Evolutionary conservation across 2,888 invertebrate species (phyloP).

Genomic region (Chrysolina americana): DNA sequence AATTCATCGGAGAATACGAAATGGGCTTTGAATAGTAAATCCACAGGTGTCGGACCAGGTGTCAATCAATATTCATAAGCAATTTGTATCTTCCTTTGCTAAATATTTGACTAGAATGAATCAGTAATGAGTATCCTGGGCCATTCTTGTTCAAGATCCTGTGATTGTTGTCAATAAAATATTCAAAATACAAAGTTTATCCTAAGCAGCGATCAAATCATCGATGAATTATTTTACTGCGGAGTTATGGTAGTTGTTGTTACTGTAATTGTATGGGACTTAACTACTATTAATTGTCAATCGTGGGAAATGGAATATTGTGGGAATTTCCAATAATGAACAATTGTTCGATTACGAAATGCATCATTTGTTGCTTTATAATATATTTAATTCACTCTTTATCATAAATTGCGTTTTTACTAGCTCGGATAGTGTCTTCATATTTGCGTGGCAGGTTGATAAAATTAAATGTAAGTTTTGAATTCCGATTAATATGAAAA

Average conservation of each 20-base stretch:
- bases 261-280: conserved; percentile 40
- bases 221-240: conserved; percentile 46
- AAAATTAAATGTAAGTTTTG: too few species aligned
- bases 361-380: neutral
- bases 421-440: too few species aligned
- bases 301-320: conserved; percentile 16
- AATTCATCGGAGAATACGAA: conserved; percentile 48
- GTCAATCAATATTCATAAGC: conserved; percentile 63
- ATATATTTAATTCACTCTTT: neutral
- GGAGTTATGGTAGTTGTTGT: conserved; percentile 45
- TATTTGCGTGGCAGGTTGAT: too few species aligned
- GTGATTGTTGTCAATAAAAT: conserved; percentile 36
- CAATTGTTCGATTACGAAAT: conserved; percentile 27
- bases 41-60: conserved; percentile 63
- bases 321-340: conserved; percentile 22
- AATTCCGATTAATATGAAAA: too few species aligned
- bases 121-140: conserved; percentile 32
- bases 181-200: conserved; percentile 32
- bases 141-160: conserved; percentile 32
- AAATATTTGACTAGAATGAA: conserved; percentile 46
- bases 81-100: conserved; percentile 53
- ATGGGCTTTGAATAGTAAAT: conserved; percentile 54
- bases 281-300: conserved; percentile 22
- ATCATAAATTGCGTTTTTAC: too few species aligned
- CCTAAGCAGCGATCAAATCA: conserved; percentile 34